A percentile compares a stretch with the other conserved stretches of the same genome.
Conservation (phyloP, 2,888 invertebrate genomes). For the Aquatica leii region DNA sequence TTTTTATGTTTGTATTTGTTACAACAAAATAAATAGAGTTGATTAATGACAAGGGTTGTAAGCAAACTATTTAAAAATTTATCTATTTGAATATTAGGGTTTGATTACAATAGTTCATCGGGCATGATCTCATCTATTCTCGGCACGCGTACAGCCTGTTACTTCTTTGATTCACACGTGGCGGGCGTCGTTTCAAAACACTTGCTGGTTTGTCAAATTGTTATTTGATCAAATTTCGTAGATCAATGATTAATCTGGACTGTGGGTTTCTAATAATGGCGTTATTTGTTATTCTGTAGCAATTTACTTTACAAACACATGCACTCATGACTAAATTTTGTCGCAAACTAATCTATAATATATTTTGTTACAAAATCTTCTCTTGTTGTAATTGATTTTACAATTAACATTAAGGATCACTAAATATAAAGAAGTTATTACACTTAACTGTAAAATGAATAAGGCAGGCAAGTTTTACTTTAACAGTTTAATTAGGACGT, state of each 20-base stretch:
- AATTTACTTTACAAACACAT: background rate
- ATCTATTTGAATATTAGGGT: slow-evolving; percentile 16
- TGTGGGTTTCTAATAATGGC: slow-evolving; percentile 22
- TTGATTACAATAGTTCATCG: slow-evolving; percentile 40
- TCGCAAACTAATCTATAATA: too few species aligned
- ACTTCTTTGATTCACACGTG: slow-evolving; percentile 35
- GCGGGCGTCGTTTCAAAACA: slow-evolving; percentile 26
- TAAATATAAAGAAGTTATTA: slow-evolving; percentile 25
- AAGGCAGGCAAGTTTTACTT: slow-evolving; percentile 45
- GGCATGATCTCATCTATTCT: slow-evolving; percentile 37
- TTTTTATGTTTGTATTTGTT: too few species aligned
- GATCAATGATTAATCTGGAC: slow-evolving; percentile 22
- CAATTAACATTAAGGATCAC: slow-evolving; percentile 15
- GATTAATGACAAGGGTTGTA: too few species aligned
- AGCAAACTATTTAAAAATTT: slow-evolving; percentile 3
- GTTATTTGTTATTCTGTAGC: slow-evolving; percentile 20
- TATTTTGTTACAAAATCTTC: too few species aligned
- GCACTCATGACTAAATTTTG: too few species aligned
- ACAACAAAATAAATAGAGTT: too few species aligned
- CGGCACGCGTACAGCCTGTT: slow-evolving; percentile 25
- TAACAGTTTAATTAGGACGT: slow-evolving; percentile 57
- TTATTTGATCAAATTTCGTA: slow-evolving; percentile 33
- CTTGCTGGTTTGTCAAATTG: slow-evolving; percentile 30
- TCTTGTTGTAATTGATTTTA: background rate
- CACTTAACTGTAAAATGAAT: slow-evolving; percentile 28